Percentiles rank a stretch among this genome's conserved stretches.
Evolutionary conservation across 1,140 invertebrate genomes (phyloP).

Genomic region (Ruditapes philippinarum): DNA sequence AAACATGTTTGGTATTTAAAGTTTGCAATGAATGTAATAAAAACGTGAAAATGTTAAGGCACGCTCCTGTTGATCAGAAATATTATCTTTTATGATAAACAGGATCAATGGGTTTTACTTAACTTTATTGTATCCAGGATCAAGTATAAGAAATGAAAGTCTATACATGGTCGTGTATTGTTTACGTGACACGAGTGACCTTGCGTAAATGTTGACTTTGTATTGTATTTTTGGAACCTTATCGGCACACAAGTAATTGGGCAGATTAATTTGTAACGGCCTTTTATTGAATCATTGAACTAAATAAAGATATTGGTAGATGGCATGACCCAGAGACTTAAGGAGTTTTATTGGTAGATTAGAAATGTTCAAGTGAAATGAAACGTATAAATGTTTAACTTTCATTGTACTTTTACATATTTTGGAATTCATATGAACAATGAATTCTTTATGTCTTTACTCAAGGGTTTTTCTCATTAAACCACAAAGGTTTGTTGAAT

Average conservation of each 20-base stretch:
- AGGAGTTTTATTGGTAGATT: background rate
- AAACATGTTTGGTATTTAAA: background rate
- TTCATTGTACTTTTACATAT: no score
- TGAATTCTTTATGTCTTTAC: no score
- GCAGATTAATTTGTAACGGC: background rate
- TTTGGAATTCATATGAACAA: no score
- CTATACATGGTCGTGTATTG: background rate
- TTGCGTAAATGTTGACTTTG: slow-evolving; percentile 25
- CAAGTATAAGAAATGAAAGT: slow-evolving; percentile 22
- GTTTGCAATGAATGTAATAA: background rate
- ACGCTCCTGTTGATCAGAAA: background rate
- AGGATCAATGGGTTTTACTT: background rate
- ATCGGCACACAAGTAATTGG: slow-evolving; percentile 5
- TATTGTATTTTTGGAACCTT: slow-evolving; percentile 27
- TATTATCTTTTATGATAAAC: slow-evolving; percentile 20
- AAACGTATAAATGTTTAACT: no score
- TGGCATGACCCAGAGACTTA: background rate
- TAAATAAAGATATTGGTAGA: slow-evolving; percentile 11
- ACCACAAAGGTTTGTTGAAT: no score
- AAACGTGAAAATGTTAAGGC: background rate
- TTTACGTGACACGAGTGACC: slow-evolving; percentile 24
- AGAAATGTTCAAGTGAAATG: background rate
- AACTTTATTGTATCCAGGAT: background rate
- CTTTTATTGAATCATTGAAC: slow-evolving; percentile 16
- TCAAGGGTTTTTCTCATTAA: no score